phyloP scores from a whole-genome alignment of 1,140 invertebrate genomes.

The Penaeus japonicus region DNA sequence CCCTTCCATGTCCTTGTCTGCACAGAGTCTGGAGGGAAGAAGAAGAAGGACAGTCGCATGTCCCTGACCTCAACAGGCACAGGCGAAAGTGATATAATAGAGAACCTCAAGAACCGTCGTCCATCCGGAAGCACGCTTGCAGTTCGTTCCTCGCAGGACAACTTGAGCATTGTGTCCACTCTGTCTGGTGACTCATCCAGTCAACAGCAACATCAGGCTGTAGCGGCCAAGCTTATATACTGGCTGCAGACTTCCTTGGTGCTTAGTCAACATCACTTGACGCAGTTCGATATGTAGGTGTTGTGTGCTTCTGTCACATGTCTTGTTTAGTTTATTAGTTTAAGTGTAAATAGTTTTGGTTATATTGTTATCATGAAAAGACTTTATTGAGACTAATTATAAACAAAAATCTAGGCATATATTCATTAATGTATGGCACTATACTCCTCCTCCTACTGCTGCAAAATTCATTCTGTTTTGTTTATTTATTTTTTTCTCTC shows the following conservation, averaged over 20 bases:
- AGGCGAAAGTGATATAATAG: constrained; percentile 44
- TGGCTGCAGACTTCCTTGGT: constrained; percentile 79
- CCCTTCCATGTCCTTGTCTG: background rate
- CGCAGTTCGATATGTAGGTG: constrained; percentile 58
- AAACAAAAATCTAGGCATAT: no score
- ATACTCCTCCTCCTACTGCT: background rate
- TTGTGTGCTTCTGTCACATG: background rate
- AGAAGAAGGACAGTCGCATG: constrained; percentile 55
- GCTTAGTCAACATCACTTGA: constrained; percentile 58
- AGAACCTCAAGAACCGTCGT: constrained; percentile 53
- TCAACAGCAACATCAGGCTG: constrained; percentile 73
- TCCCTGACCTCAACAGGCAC: constrained; percentile 49
- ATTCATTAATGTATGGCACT: constrained; percentile 16
- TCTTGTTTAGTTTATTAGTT: background rate
- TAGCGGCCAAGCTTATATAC: constrained; percentile 79
- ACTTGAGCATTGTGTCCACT: constrained; percentile 54
- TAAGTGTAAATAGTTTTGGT: no score
- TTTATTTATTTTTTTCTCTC: background rate
- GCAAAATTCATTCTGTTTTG: background rate
- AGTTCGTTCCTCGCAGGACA: constrained; percentile 53
- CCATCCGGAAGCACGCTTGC: constrained; percentile 46
- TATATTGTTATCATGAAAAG: no score
- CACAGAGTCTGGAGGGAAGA: constrained; percentile 44
- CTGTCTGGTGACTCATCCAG: constrained; percentile 38
- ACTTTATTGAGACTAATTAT: no score